These are phyloP conservation scores for Platysternon megacephalum DNA, from an alignment of 2,113 vertebrate genomes.

Conservation along the genomic window DNA sequence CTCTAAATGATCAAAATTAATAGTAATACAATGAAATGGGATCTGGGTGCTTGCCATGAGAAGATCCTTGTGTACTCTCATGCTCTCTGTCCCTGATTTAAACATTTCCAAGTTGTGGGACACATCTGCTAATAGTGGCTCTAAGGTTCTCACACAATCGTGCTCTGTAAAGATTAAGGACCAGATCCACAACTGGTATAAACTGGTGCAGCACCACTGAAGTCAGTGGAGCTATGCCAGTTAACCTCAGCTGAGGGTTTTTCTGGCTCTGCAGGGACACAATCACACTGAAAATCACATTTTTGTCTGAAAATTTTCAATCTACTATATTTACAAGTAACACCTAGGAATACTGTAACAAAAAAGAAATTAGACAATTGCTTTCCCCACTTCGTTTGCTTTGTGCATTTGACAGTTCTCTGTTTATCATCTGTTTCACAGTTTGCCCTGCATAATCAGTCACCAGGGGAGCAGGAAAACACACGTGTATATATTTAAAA, in stretches of 20 bases:
- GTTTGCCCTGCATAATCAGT: constrained; percentile 38
- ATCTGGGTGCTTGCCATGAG: not conserved
- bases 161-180: not conserved
- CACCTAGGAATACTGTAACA: not conserved
- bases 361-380: not conserved
- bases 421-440: constrained; percentile 18
- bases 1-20: not conserved
- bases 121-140: not conserved
- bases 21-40: not conserved
- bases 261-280: not conserved
- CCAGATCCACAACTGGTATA: not conserved
- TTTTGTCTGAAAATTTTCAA: not conserved
- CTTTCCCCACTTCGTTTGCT: constrained; percentile 8
- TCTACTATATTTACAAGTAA: not conserved
- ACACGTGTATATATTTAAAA: constrained; percentile 30
- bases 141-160: not conserved
- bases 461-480: constrained; percentile 35
- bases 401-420: constrained; percentile 32
- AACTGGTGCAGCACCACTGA: not conserved
- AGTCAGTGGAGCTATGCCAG: not conserved
- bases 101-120: not conserved
- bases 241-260: not conserved
- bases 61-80: not conserved
- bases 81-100: not conserved
- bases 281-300: rapidly evolving